Percentiles rank a stretch among this genome's conserved stretches.
Evolutionary conservation across 2,113 vertebrate species (phyloP).

Genomic region (Etheostoma cragini): DNA sequence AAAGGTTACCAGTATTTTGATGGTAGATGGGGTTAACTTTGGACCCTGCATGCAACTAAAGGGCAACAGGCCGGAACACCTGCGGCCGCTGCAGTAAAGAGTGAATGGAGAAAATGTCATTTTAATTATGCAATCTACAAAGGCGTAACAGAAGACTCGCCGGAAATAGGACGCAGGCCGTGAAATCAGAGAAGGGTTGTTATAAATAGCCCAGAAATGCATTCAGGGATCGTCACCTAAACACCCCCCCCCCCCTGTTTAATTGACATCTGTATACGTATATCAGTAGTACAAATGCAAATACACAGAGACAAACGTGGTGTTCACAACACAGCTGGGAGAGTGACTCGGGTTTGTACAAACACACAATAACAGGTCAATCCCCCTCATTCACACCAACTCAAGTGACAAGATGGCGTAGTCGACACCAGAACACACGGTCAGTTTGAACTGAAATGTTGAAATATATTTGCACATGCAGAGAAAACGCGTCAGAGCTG

Average conservation of each 20-base stretch:
- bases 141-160: not conserved
- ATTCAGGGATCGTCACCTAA: constrained; percentile 51
- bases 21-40: too few relatives aligned
- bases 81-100: too few relatives aligned
- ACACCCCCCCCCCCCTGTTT: constrained; percentile 35
- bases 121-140: constrained; percentile 1
- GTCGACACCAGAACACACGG: not conserved
- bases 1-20: too few relatives aligned
- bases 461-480: constrained; percentile 32
- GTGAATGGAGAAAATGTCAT: not conserved
- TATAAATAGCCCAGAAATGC: constrained; percentile 37
- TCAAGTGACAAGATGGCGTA: not conserved
- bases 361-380: constrained; percentile 59
- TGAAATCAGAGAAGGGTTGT: constrained; percentile 19
- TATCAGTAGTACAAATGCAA: constrained; percentile 60
- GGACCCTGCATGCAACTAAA: too few relatives aligned
- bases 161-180: not conserved
- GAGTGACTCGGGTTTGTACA: constrained; percentile 54
- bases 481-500: constrained; percentile 28
- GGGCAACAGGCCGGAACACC: too few relatives aligned
- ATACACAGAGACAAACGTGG: constrained; percentile 66
- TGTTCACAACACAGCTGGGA: constrained; percentile 72
- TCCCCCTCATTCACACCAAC: constrained; percentile 56
- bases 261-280: constrained; percentile 72
- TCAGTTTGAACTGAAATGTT: constrained; percentile 14